Evolutionary conservation across 2,888 invertebrate genomes (phyloP), one percentile per base, ranked within the genome.

Genomic region (Cristatella mucedo): DNA sequence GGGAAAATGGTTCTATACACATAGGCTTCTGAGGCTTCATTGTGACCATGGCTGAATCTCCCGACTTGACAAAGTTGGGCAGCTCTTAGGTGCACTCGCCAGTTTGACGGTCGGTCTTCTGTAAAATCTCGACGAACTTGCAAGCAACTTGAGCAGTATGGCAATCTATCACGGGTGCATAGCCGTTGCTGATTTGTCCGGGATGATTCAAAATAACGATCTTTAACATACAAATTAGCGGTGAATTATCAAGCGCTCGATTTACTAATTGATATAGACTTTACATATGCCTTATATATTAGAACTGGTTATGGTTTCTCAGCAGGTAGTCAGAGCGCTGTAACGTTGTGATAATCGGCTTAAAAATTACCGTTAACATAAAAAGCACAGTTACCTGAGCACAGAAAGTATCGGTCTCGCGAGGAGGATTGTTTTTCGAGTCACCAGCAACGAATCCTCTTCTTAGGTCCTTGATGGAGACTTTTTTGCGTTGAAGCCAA

Each of bases 401-500:
- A 33, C 46, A 44, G 52, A 66, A 66, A 18, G 31, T 41, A 7
- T 50, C 52, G 29, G 57, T 52, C 26, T 47, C 58, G 71, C 75
- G 85, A 57, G 97, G 93, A 59, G 97, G 95, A 70, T 81, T 85
- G 72, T 76, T 78, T 75, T 99, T 99, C 56, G 86, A 81, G 74
- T 99, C 97, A 52, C 95, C 95, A 65, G 85, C 84, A 47, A 97
- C 97, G 62, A 83, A 93, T 52, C 97, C 97, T 79, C 97, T 84
- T 73, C 91, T 83, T 74, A 99, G 76, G 70, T 99, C 97, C 74
- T 99, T 97, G 47, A 99, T 93, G 20, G 95, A 89, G 21, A 99
- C 86, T 80, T 93, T 95, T 81, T 97, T 99, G 97, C 87, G 77
- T 99, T 99, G 80, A 97, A 99, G 69, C 97, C 97, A 67, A 99